Evolutionary conservation across 2,113 vertebrate species (phyloP).

Genomic region (Sterna hirundo): DNA sequence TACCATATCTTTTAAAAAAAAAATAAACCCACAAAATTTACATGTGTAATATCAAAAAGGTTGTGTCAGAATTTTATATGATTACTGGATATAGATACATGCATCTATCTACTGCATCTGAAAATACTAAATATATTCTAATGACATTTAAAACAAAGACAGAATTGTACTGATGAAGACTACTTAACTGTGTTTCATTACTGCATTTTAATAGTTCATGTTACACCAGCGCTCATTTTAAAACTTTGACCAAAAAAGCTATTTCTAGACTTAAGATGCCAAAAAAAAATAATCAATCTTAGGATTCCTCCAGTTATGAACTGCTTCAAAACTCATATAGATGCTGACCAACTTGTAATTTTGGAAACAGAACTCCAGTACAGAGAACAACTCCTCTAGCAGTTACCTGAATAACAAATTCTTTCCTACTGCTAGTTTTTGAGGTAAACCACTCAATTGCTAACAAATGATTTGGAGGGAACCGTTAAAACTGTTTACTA

Average conservation of each 20-base stretch:
- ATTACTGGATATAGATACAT: background rate
- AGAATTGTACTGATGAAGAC: background rate
- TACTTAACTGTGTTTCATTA: background rate
- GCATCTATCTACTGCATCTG: background rate
- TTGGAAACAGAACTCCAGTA: background rate
- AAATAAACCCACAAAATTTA: background rate
- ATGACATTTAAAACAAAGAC: background rate
- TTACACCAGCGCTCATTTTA: background rate
- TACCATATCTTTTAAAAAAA: background rate
- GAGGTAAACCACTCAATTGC: background rate
- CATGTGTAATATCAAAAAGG: background rate
- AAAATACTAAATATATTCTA: background rate
- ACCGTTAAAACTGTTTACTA: background rate
- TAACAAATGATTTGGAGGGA: background rate
- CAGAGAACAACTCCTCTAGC: background rate
- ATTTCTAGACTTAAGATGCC: background rate
- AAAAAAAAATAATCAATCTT: background rate
- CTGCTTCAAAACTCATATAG: background rate
- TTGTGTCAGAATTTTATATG: background rate
- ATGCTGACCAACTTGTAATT: background rate
- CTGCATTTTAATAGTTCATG: background rate
- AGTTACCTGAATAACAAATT: background rate
- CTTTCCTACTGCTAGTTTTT: background rate
- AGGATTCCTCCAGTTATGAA: background rate
- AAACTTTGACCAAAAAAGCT: background rate